phyloP scores from a whole-genome alignment of 2,797 vertebrate species.

The Antennarius maculatus region DNA sequence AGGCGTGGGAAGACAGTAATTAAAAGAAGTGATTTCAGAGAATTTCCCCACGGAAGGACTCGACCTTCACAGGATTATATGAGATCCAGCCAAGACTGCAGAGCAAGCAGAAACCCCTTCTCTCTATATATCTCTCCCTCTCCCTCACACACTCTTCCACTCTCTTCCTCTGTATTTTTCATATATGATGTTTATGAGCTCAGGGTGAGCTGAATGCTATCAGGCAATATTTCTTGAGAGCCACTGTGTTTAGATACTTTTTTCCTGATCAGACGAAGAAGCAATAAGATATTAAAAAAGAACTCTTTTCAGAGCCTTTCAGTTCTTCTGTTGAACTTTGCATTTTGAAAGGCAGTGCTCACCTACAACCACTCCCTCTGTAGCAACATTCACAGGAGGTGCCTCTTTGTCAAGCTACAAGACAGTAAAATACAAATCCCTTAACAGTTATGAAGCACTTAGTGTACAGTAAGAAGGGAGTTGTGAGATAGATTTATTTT shows the following conservation, averaged over 20 bases:
- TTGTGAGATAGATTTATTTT: no score
- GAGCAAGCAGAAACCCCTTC: conserved; percentile 45
- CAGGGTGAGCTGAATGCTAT: conserved; percentile 25
- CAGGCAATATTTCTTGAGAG: conserved; percentile 16
- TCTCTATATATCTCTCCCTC: neutral
- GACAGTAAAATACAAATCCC: neutral
- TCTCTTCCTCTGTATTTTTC: conserved; percentile 26
- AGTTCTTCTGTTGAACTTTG: neutral
- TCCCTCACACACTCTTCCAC: neutral
- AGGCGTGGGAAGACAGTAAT: conserved; percentile 73
- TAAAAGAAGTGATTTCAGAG: conserved; percentile 75
- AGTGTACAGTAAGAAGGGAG: neutral
- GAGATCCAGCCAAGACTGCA: conserved; percentile 69
- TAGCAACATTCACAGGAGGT: conserved; percentile 1
- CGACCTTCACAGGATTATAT: conserved; percentile 73
- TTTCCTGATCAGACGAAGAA: conserved; percentile 10
- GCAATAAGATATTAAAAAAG: conserved; percentile 1
- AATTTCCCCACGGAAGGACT: conserved; percentile 75
- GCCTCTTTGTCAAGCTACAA: neutral
- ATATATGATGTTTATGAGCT: conserved; percentile 21
- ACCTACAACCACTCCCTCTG: neutral
- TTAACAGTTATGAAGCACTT: neutral
- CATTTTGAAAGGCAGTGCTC: neutral
- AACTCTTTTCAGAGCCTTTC: neutral
- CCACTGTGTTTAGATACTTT: conserved; percentile 15